phyloP scores from a whole-genome alignment of 2,797 vertebrate genomes.

The Acomys russatus region DNA sequence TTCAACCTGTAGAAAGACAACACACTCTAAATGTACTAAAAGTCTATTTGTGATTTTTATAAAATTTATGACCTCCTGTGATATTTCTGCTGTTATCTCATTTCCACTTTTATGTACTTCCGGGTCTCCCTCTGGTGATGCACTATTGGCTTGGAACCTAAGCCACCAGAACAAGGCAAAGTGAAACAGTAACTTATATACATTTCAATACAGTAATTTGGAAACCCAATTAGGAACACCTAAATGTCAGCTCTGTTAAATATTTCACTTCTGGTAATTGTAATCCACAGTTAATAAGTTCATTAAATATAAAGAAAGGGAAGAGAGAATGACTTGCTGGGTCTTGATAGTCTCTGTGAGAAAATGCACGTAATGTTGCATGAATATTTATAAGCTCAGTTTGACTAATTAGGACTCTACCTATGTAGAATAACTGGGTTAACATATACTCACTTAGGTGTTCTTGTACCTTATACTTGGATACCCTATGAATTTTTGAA shows the following conservation, averaged over 20 bases:
- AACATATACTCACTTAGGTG: constrained; percentile 34
- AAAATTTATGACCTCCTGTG: neutral
- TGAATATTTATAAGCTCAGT: constrained; percentile 64
- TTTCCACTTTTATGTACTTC: constrained; percentile 43
- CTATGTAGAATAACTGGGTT: constrained; percentile 55
- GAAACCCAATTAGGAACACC: constrained; percentile 48
- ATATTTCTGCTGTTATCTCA: constrained; percentile 37
- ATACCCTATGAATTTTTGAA: constrained; percentile 18
- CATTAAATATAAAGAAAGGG: constrained; percentile 54
- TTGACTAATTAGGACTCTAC: constrained; percentile 55
- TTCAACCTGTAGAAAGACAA: neutral
- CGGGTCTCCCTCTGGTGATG: constrained; percentile 13
- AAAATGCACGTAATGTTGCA: constrained; percentile 20
- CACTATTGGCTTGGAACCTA: neutral
- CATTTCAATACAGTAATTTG: constrained; percentile 38
- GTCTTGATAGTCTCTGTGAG: constrained; percentile 14
- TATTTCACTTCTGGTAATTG: constrained; percentile 54
- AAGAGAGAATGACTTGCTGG: constrained; percentile 32
- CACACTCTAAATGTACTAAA: neutral
- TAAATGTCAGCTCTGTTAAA: constrained; percentile 70
- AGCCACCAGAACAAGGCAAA: constrained; percentile 15
- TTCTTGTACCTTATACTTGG: neutral
- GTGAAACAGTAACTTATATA: neutral
- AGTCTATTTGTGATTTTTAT: constrained; percentile 24
- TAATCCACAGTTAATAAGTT: constrained; percentile 58